A percentile compares a stretch with the other conserved stretches of the same genome.
phyloP scores from a whole-genome alignment of 2,113 vertebrate genomes.

The Aramus guarauna region DNA sequence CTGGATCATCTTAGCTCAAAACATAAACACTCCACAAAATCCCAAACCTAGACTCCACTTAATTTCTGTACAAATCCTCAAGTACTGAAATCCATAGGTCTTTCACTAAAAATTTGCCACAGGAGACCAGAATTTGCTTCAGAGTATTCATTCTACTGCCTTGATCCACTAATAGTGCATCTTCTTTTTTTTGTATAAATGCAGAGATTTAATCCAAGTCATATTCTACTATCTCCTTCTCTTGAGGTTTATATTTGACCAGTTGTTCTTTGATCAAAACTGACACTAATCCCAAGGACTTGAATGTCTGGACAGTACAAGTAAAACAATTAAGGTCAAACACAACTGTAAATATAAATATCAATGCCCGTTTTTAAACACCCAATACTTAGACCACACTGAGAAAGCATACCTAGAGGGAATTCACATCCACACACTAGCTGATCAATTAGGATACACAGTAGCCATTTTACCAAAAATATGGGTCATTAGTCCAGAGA shows the following conservation, averaged over 20 bases:
- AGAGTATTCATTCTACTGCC: background rate
- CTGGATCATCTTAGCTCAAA: background rate
- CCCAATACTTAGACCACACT: background rate
- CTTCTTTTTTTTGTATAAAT: background rate
- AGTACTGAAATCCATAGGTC: background rate
- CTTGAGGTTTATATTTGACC: background rate
- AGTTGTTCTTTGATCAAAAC: background rate
- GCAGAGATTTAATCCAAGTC: background rate
- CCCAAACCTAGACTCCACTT: background rate
- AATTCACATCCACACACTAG: background rate
- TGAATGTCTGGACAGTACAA: background rate
- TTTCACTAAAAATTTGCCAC: background rate
- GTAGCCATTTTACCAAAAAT: background rate
- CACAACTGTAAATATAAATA: background rate
- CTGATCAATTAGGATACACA: background rate
- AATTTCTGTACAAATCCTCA: background rate
- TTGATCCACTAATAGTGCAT: background rate
- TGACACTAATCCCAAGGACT: background rate
- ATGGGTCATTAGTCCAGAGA: background rate
- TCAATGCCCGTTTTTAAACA: background rate
- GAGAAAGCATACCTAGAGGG: background rate
- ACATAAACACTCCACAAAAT: background rate
- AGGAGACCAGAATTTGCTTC: background rate
- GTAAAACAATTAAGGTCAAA: background rate
- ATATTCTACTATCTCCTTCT: background rate